Evolutionary conservation across 1,140 invertebrate species (phyloP).

Genomic region (Drosophila kohkoa): DNA sequence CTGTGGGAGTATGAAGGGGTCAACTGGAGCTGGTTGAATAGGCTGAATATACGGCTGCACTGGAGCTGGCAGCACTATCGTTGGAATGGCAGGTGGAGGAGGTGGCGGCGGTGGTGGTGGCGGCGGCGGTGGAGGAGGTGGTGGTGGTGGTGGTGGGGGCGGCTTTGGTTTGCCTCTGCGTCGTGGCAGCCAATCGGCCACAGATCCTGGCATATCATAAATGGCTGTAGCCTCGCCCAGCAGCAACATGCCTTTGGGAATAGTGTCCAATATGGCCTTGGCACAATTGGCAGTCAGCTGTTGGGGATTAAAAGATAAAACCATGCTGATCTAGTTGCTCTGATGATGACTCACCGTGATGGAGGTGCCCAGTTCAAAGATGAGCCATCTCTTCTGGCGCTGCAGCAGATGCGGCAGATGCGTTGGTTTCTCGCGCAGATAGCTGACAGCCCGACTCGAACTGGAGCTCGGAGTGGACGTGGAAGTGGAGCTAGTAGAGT

Average conservation of each 20-base stretch:
- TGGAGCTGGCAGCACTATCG: not conserved
- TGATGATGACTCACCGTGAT: slow-evolving; percentile 49
- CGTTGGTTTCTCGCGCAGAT: slow-evolving; percentile 44
- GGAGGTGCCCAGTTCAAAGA: slow-evolving; percentile 58
- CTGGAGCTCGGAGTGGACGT: not conserved
- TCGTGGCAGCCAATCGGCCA: slow-evolving; percentile 69
- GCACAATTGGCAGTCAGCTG: slow-evolving; percentile 61
- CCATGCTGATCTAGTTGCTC: not conserved
- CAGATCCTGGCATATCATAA: slow-evolving; percentile 55
- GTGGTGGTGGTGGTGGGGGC: slow-evolving; percentile 29
- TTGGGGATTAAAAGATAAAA: not conserved
- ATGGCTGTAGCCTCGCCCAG: slow-evolving; percentile 52
- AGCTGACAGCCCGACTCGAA: slow-evolving; percentile 40
- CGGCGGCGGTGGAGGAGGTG: slow-evolving; percentile 17
- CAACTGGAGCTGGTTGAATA: not conserved
- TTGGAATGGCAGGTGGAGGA: slow-evolving; percentile 13
- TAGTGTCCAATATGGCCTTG: slow-evolving; percentile 58
- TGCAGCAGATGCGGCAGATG: slow-evolving; percentile 44
- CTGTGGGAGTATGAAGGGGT: slow-evolving; percentile 5
- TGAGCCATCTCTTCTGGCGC: slow-evolving; percentile 70
- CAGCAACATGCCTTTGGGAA: slow-evolving; percentile 47
- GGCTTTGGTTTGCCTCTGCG: slow-evolving; percentile 48
- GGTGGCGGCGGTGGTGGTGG: slow-evolving; percentile 36
- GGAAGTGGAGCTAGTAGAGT: slow-evolving; percentile 9
- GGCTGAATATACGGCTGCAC: not conserved